Percentiles rank a stretch among this genome's conserved stretches.
Evolutionary conservation across 1,140 invertebrate genomes (phyloP).

Genomic region (Anoplolepis gracilipes): DNA sequence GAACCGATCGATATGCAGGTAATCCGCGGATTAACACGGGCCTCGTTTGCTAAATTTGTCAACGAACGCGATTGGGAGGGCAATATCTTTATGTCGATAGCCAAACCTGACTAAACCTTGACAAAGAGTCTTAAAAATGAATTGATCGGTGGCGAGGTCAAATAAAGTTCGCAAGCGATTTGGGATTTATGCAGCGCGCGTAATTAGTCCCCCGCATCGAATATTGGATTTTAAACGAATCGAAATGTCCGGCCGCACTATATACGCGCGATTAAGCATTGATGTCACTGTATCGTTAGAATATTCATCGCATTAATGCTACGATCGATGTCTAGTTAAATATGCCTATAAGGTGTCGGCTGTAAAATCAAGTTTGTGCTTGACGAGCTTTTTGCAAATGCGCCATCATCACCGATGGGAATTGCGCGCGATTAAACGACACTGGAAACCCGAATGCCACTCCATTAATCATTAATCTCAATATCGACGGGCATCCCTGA

Average conservation of each 20-base stretch:
- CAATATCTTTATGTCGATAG: constrained; percentile 1
- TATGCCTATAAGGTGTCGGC: constrained; percentile 10
- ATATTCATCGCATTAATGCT: constrained; percentile 45
- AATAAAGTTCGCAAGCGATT: constrained; percentile 20
- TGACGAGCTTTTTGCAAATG: constrained; percentile 37
- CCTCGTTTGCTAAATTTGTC: constrained; percentile 41
- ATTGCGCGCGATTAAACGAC: constrained; percentile 51
- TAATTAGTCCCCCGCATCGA: constrained; percentile 36
- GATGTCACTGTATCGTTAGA: constrained; percentile 32
- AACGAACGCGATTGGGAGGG: not conserved
- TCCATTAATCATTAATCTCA: constrained; percentile 63
- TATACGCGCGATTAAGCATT: constrained; percentile 51
- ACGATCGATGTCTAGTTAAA: constrained; percentile 43
- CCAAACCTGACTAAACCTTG: not conserved
- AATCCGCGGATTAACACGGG: constrained; percentile 27
- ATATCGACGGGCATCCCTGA: constrained; percentile 28
- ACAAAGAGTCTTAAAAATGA: constrained; percentile 27
- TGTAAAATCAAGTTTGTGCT: constrained; percentile 32
- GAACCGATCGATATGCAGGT: constrained; percentile 45
- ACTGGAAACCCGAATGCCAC: constrained; percentile 32
- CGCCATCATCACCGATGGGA: constrained; percentile 9
- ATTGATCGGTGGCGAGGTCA: not conserved
- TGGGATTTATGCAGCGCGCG: constrained; percentile 11
- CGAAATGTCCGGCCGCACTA: not conserved
- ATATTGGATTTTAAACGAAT: constrained; percentile 46